These are phyloP conservation scores for Lordiphosa stackelbergi DNA, from an alignment of 1,140 invertebrate species.

Conservation along the genomic window DNA sequence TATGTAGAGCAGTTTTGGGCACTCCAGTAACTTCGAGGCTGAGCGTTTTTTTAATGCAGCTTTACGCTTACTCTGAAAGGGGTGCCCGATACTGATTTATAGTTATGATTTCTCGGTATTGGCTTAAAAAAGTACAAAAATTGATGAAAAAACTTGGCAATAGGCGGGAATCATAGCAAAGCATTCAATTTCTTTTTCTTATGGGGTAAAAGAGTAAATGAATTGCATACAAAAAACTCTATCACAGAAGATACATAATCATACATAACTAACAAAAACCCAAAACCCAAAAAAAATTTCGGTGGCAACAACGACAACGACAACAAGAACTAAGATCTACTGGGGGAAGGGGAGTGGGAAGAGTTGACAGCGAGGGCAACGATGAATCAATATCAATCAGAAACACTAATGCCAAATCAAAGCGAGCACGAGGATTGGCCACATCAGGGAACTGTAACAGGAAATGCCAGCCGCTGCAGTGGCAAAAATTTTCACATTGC, in stretches of 20 bases:
- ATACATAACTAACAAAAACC: constrained; percentile 10
- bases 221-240: constrained; percentile 63
- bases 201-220: constrained; percentile 31
- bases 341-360: neutral
- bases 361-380: neutral
- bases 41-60: no score
- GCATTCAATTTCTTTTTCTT: constrained; percentile 21
- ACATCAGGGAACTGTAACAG: constrained; percentile 8
- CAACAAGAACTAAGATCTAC: constrained; percentile 27
- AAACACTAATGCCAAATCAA: constrained; percentile 40
- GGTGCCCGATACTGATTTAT: no score
- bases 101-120: constrained; percentile 8
- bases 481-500: constrained; percentile 54
- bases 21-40: no score
- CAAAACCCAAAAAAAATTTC: constrained; percentile 28
- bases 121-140: constrained; percentile 41
- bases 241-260: constrained; percentile 69
- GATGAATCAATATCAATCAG: constrained; percentile 10
- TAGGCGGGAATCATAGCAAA: constrained; percentile 37
- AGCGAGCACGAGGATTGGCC: constrained; percentile 24
- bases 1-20: constrained; percentile 37
- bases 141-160: constrained; percentile 49
- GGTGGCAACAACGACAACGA: constrained; percentile 40
- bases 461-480: constrained; percentile 41
- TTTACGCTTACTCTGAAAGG: no score